These are phyloP conservation scores for Pegoplata infirma DNA, from an alignment of 2,888 invertebrate genomes.

Conservation along the genomic window DNA sequence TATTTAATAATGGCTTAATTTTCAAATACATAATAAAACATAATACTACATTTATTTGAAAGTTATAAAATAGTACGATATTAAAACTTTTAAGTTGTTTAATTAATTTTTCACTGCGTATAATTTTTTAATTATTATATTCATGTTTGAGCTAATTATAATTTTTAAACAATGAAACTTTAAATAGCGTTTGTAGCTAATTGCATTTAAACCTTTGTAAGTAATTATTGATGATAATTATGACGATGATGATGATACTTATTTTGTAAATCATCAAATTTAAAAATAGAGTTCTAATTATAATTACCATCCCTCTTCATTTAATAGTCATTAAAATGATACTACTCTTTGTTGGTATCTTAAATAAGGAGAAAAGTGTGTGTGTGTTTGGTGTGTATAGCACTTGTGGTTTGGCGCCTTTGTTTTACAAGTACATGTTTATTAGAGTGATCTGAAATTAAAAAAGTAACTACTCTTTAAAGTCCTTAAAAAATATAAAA, in stretches of 20 bases:
- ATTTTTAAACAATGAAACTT: too few species aligned
- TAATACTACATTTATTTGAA: too few species aligned
- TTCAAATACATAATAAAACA: too few species aligned
- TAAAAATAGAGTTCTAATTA: background rate
- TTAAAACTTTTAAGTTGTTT: background rate
- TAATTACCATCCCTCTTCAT: background rate
- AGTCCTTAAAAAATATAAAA: too few species aligned
- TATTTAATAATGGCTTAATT: too few species aligned
- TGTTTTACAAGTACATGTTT: slow-evolving; percentile 23
- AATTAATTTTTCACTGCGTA: background rate
- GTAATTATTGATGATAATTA: too few species aligned
- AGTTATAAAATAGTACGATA: too few species aligned
- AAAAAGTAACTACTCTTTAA: too few species aligned
- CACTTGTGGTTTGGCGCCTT: slow-evolving; percentile 44
- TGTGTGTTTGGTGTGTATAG: background rate
- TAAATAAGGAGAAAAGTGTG: background rate
- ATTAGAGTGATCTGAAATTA: too few species aligned
- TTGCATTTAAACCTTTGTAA: background rate
- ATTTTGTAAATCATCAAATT: background rate
- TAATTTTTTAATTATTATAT: background rate
- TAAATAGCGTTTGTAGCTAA: background rate
- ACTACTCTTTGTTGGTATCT: too few species aligned
- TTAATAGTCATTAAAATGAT: background rate
- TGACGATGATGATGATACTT: too few species aligned
- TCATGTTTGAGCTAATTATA: background rate